Base-by-base conservation (phyloP, 2,113 vertebrate genomes). In the Hyla sarda region DNA sequence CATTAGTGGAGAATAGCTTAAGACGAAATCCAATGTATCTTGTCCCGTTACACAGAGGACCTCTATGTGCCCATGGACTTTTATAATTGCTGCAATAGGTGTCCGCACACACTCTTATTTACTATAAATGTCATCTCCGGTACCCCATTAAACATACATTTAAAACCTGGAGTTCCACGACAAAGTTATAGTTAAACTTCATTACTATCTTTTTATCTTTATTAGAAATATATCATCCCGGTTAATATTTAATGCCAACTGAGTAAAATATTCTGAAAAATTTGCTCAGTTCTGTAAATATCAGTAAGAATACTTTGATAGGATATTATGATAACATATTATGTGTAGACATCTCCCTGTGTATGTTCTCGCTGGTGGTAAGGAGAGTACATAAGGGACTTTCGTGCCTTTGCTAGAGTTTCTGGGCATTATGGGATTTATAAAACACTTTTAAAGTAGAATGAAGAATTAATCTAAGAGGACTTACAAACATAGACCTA, bases 401-500 rank as follows among this genome's bases (percentile, higher is more conserved):
- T n/a, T 8, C 7, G 48, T 21, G 45, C 16, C 16, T 2, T 28
- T n/a, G 17, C 4, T 58, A 30, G 8, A 23, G n/a, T 50, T 58
- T 14, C 69, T 21, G 23, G 32, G 71, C 9, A 84, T 45, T 60
- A 45, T 76, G 73, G 72, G 54, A 84, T 25, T 74, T 58, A 32
- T 25, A 84, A n/a, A 76, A 25, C 14, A 45, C 30, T 73, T 82
- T 69, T 32, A 54, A 74, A 76, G 7, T 32, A 48, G 32, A 60
- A 74, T 82, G 73, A 72, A 58, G 28, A 19, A 65, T 48, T 19
- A 10, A 65, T 65, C 54, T 48, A 19, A 65, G 56, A 76, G 23
- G 52, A 25, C 73, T 60, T 50, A 84, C 72, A 76, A 84, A 84
- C 83, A 84, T 45, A 84, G 72, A 58, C 72, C 72, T 21, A 52